These are phyloP conservation scores for Etheostoma cragini DNA, from an alignment of 2,113 vertebrate species.

Conservation along the genomic window DNA sequence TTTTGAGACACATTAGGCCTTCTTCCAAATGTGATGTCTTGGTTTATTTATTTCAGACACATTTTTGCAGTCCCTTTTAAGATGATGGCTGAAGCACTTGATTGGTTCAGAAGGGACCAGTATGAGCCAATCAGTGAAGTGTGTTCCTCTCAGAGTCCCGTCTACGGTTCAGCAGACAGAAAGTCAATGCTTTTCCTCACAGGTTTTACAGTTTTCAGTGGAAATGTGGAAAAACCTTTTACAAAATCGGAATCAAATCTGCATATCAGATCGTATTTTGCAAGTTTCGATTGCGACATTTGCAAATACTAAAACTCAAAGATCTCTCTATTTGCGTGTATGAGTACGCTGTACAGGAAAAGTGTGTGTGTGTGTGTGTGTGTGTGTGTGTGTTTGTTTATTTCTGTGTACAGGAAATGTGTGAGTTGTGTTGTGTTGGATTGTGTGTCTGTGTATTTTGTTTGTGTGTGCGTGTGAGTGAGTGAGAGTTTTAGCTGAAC, in stretches of 20 bases:
- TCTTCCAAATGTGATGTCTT: neutral
- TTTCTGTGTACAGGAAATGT: too few species aligned
- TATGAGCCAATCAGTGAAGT: neutral
- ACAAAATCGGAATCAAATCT: neutral
- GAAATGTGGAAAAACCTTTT: neutral
- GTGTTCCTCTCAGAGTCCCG: neutral
- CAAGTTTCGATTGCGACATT: neutral
- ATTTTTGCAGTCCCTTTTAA: neutral
- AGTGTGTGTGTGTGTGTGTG: conserved; percentile 1
- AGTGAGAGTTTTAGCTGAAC: conserved; percentile 1
- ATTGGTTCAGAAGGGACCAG: neutral
- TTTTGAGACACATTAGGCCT: too few species aligned
- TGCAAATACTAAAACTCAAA: neutral
- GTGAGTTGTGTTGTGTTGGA: conserved; percentile 13
- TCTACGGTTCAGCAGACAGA: neutral
- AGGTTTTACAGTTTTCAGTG: too few species aligned
- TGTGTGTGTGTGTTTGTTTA: conserved; percentile 15
- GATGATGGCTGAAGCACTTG: neutral
- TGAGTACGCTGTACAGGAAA: too few species aligned
- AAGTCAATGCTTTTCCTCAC: neutral
- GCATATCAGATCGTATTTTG: neutral
- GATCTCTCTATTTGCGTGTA: neutral
- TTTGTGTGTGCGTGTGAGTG: conserved; percentile 14
- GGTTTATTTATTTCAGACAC: neutral
- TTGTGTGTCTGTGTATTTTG: conserved; percentile 8